Conservation (phyloP, 1,140 invertebrate genomes). For the Tetragnatha versicolor region DNA sequence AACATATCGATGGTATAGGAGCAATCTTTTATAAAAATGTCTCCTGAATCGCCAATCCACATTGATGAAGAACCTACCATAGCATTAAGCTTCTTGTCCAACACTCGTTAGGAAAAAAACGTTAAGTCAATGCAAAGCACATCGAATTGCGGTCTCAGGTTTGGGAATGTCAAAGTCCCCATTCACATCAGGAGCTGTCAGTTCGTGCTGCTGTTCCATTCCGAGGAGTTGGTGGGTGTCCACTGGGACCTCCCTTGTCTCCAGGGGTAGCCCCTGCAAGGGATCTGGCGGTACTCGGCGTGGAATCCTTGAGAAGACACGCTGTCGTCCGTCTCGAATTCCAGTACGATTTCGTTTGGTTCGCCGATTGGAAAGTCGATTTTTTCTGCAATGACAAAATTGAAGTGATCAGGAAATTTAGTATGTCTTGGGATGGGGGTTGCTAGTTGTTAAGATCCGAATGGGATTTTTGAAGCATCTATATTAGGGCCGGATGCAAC, state of each 20-base stretch:
- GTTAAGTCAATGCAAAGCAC: not conserved
- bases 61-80: no score
- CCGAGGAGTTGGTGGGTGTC: constrained; percentile 9
- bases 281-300: constrained; percentile 41
- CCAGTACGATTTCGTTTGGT: constrained; percentile 11
- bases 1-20: no score
- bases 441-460: no score
- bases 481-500: no score
- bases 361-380: constrained; percentile 34
- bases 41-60: no score
- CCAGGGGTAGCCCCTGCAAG: constrained; percentile 44
- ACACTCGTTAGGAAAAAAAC: no score
- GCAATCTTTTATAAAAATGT: no score
- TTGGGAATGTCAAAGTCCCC: not conserved
- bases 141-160: not conserved
- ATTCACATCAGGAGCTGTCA: not conserved
- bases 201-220: constrained; percentile 5
- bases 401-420: no score
- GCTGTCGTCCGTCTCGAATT: constrained; percentile 16
- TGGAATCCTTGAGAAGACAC: constrained; percentile 27
- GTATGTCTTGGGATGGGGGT: no score
- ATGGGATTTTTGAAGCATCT: no score
- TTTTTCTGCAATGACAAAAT: constrained; percentile 27
- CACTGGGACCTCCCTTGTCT: constrained; percentile 19
- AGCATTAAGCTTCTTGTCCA: no score